Evolutionary conservation across 2,797 vertebrate species (phyloP), one percentile per base, ranked within the genome.

Genomic region (Ispidina picta): DNA sequence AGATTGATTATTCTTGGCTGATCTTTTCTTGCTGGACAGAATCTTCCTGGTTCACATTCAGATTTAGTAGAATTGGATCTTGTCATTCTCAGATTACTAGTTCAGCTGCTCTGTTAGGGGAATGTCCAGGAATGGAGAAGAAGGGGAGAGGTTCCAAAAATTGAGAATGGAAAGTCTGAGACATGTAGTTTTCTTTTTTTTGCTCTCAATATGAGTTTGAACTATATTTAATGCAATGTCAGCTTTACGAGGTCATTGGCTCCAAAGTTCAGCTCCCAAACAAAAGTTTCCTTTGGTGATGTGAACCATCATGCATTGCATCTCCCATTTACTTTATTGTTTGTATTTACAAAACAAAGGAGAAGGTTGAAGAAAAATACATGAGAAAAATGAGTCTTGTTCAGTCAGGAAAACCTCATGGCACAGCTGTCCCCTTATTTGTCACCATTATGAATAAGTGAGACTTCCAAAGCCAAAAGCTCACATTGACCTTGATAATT

Each of bases 1-100:
- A 89, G 86, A 62, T 79, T 71, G 83, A 86, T 94, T 90, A 82
- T 84, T 93, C 64, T 89, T 95, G 92, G 88, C 92, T 89, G 68
- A 44, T 92, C 46, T 80, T 84, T 83, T 68, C 28, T 82, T 91
- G 51, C 86, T 91, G 92, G 92, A 90, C 77, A 80, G 72, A 72
- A 82, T 54, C 65, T 86, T 88, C 71, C 60, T 76, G 31, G 52
- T 92, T 88, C 62, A 77, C 15, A 29, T 60, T 88, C 80, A 82
- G 31, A 74, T 83, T 91, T 92, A 91, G 43, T 44, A 86, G 80
- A 77, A 90, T 55, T 59, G 80, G 74, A 52, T 86, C 75, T 77
- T 90, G 81, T 91, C 64, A 69, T 75, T 92, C 83, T 87, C 77
- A 74, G 31, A 88, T 90, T 88, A 73, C 68, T 82, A 62, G 33